Base-by-base conservation (phyloP, 2,888 invertebrate species). In the Drosophila tripunctata region DNA sequence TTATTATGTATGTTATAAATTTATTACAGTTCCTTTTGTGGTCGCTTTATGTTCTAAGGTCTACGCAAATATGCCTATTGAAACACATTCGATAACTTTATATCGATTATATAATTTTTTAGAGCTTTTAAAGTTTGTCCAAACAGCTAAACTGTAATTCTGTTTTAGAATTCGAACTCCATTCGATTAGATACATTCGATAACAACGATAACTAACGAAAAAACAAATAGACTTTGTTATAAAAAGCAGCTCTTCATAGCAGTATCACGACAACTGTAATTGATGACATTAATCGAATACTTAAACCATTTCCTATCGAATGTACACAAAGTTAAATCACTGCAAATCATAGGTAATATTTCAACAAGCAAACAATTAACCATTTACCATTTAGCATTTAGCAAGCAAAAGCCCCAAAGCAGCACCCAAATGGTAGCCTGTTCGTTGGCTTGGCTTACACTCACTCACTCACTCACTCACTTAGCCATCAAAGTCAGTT, bases 401-500 rank as follows among this genome's bases (percentile, higher is more conserved):
- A n/a, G n/a, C n/a, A n/a, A n/a, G n/a, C n/a, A n/a, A n/a, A n/a
- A 54, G 7, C 7, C 22, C 44, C 6, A 27, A 44, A 30, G 30
- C 15, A 35, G 47, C 24, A 21, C 36, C 17, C 36, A 38, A 50
- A 27, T 14, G 44, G 27, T 41, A 19, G 5, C 19, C n/a, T n/a
- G n/a, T n/a, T n/a, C n/a, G n/a, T n/a, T 31, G 43, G 45, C 36
- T 6, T 30, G 22, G 38, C 38, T 36, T 40, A 21, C 22, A 24
- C 35, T 35, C 35, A 52, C 17, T 51, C n/a, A n/a, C n/a, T n/a
- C n/a, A n/a, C n/a, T n/a, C n/a, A n/a, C n/a, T n/a, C n/a, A n/a
- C n/a, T n/a, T 40, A 56, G 52, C 52, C 36, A 69, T 55, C 54
- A 67, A 55, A 78, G 79, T 78, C 74, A 69, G 75, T 67, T 67